phyloP scores from a whole-genome alignment of 2,797 vertebrate species.

The Melanitta fusca region DNA sequence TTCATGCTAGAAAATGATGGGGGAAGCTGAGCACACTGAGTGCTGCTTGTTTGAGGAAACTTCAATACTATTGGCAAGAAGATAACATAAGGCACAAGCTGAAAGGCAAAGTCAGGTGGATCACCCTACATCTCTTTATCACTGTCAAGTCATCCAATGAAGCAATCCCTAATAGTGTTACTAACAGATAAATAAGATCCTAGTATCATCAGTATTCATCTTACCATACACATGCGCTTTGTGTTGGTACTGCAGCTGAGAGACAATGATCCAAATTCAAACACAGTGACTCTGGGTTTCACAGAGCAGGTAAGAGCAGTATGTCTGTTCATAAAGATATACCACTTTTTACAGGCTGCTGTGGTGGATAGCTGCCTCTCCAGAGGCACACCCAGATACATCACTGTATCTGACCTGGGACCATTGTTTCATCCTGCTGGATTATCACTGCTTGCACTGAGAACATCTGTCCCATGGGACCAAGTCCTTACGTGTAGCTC shows the following conservation, averaged over 20 bases:
- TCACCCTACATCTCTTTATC: background rate
- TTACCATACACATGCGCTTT: background rate
- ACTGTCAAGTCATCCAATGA: background rate
- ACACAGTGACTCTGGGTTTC: background rate
- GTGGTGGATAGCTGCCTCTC: background rate
- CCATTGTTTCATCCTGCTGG: background rate
- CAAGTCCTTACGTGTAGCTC: background rate
- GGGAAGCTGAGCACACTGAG: background rate
- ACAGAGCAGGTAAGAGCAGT: fast-evolving
- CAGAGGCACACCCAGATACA: no score
- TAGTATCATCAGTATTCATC: background rate
- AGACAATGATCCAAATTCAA: fast-evolving
- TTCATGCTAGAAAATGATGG: background rate
- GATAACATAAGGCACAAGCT: background rate
- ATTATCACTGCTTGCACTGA: background rate
- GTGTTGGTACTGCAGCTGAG: background rate
- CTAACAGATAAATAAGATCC: background rate
- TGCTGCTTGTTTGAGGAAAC: background rate
- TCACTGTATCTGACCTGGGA: background rate
- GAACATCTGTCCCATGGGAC: background rate
- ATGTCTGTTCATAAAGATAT: fast-evolving
- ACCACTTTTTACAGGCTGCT: background rate
- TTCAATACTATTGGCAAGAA: background rate
- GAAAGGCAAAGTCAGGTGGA: background rate
- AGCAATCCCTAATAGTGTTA: background rate